Conservation (phyloP, 2,888 invertebrate genomes). For the Gortyna flavago region DNA sequence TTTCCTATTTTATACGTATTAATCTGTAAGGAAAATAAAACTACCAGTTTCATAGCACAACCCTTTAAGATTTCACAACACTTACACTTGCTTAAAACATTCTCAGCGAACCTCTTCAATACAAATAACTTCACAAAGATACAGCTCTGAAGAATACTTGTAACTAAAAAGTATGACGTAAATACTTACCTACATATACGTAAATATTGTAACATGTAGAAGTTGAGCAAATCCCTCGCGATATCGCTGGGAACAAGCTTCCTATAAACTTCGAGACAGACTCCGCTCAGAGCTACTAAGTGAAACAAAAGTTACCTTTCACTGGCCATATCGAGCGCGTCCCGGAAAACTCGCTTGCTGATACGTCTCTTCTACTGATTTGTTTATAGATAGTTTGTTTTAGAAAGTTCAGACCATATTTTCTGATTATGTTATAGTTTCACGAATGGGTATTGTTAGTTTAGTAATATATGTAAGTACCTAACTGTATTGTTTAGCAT, state of each 20-base stretch:
- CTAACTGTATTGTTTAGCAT: not conserved
- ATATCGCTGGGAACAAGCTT: slow-evolving; percentile 57
- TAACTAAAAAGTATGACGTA: slow-evolving; percentile 47
- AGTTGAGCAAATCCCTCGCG: slow-evolving; percentile 52
- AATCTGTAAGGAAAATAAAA: not conserved
- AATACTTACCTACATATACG: slow-evolving; percentile 1
- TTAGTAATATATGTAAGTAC: not conserved
- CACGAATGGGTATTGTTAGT: slow-evolving; percentile 9
- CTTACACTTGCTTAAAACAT: slow-evolving; percentile 11
- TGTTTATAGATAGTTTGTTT: slow-evolving; percentile 34
- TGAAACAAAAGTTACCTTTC: slow-evolving; percentile 60
- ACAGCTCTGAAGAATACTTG: slow-evolving; percentile 32
- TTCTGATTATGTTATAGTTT: slow-evolving; percentile 14
- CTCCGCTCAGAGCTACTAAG: slow-evolving; percentile 40
- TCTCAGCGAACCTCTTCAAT: slow-evolving; percentile 20
- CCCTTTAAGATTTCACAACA: slow-evolving; percentile 9
- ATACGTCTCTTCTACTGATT: slow-evolving; percentile 39
- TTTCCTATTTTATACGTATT: not conserved
- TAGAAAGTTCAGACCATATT: slow-evolving; percentile 24
- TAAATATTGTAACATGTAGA: slow-evolving; percentile 41
- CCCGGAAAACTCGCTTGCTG: slow-evolving; percentile 31
- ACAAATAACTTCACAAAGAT: slow-evolving; percentile 32
- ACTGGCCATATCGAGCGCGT: slow-evolving; percentile 28
- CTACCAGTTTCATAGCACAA: not conserved
- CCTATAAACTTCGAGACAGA: slow-evolving; percentile 49